These are phyloP conservation scores for Myotis daubentonii DNA, from an alignment of 2,797 vertebrate genomes.

Conservation along the genomic window DNA sequence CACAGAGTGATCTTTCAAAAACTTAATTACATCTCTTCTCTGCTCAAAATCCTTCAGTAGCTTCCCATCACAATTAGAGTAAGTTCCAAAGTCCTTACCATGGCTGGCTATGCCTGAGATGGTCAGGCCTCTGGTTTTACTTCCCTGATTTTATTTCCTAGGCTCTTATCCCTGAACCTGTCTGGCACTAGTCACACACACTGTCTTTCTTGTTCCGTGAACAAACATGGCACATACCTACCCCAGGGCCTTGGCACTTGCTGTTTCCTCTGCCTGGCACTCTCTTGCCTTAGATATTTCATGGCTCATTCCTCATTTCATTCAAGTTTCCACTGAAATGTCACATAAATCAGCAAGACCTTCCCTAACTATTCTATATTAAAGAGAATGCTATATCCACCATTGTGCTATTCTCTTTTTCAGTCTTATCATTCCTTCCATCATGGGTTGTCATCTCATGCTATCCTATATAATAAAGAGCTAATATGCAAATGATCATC, in stretches of 20 bases:
- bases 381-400: not conserved
- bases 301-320: not conserved
- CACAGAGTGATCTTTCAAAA: not conserved
- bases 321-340: not conserved
- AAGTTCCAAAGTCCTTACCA: conserved; percentile 3
- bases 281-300: not conserved
- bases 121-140: not conserved
- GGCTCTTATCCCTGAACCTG: not conserved
- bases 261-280: not conserved
- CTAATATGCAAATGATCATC: too few species aligned
- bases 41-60: not conserved
- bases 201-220: not conserved
- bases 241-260: not conserved
- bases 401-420: not conserved
- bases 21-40: not conserved
- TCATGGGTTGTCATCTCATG: not conserved
- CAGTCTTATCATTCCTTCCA: not conserved
- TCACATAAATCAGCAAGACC: not conserved
- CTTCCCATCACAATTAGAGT: conserved; percentile 12
- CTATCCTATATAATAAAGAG: not conserved
- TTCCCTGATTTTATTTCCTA: not conserved
- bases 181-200: not conserved
- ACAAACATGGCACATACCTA: not conserved
- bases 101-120: not conserved
- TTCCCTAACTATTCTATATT: not conserved